phyloP scores from a whole-genome alignment of 2,888 invertebrate genomes.

The Aspidapion aeneum region DNA sequence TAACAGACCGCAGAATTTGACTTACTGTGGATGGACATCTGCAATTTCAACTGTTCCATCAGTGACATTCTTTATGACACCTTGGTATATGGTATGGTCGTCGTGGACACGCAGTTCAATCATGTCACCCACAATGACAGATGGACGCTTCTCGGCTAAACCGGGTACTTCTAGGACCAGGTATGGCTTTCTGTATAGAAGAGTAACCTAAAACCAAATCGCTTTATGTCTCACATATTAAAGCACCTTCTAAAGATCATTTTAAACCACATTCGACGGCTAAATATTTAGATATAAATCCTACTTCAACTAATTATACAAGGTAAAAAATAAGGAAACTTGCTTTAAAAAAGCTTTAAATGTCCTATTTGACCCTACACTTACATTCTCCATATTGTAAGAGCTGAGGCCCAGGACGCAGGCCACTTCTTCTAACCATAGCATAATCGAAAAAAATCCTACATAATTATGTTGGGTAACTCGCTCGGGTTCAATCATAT shows the following conservation, averaged over 20 bases:
- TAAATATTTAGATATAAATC: too few species aligned
- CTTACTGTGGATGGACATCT: conserved; percentile 44
- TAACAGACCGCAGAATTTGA: too few species aligned
- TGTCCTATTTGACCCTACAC: too few species aligned
- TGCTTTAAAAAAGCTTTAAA: too few species aligned
- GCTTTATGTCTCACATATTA: too few species aligned
- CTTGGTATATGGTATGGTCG: conserved; percentile 45
- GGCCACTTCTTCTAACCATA: conserved; percentile 63
- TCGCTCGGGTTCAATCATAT: conserved; percentile 38
- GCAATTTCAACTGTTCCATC: conserved; percentile 46
- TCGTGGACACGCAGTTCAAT: conserved; percentile 46
- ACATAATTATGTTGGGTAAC: conserved; percentile 50
- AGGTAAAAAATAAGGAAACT: too few species aligned
- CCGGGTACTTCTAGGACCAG: conserved; percentile 59
- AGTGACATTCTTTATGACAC: conserved; percentile 45
- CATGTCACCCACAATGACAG: conserved; percentile 58
- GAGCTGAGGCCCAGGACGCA: conserved; percentile 40
- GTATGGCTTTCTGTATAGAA: conserved; percentile 7
- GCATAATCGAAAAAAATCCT: conserved; percentile 53
- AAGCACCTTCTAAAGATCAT: too few species aligned
- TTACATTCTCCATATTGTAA: conserved; percentile 44
- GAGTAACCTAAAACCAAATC: conserved; percentile 17
- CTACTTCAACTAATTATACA: too few species aligned
- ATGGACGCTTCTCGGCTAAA: conserved; percentile 65
- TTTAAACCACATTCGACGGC: too few species aligned